These are phyloP conservation scores for Cryptocheilus praepositus DNA, from an alignment of 2,888 invertebrate species.

Conservation along the genomic window DNA sequence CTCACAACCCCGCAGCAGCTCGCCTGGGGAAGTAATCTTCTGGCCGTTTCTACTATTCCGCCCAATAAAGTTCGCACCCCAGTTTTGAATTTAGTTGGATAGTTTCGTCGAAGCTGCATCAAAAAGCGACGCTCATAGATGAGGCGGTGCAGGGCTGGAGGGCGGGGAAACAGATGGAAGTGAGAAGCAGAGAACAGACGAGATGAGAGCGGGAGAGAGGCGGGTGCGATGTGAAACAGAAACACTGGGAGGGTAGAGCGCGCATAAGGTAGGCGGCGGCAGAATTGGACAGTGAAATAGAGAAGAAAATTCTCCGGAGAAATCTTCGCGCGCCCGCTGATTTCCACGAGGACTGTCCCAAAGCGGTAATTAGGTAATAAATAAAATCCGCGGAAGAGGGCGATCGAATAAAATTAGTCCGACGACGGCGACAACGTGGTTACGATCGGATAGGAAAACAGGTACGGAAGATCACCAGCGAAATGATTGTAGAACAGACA, in stretches of 20 bases:
- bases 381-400: not conserved
- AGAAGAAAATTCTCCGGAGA: conserved; percentile 21
- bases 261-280: not conserved
- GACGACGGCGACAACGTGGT: not conserved
- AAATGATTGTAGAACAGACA: no score
- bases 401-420: not conserved
- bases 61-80: conserved; percentile 65
- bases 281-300: conserved; percentile 11
- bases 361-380: not conserved
- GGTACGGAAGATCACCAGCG: no score
- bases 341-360: conserved; percentile 10
- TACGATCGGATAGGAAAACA: no score
- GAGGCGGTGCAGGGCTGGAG: no score
- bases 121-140: conserved; percentile 32
- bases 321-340: conserved; percentile 21
- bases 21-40: conserved; percentile 60
- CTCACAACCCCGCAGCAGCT: no score
- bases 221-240: not conserved
- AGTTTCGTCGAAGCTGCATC: conserved; percentile 42
- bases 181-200: conserved; percentile 1
- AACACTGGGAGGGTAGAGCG: conserved; percentile 14
- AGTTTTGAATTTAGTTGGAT: conserved; percentile 63
- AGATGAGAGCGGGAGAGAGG: not conserved
- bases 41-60: conserved; percentile 60
- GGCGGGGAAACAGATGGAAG: no score